Percentiles rank a stretch among this genome's conserved stretches.
Evolutionary conservation across 1,140 invertebrate genomes (phyloP).

Genomic region (Euura lappo): DNA sequence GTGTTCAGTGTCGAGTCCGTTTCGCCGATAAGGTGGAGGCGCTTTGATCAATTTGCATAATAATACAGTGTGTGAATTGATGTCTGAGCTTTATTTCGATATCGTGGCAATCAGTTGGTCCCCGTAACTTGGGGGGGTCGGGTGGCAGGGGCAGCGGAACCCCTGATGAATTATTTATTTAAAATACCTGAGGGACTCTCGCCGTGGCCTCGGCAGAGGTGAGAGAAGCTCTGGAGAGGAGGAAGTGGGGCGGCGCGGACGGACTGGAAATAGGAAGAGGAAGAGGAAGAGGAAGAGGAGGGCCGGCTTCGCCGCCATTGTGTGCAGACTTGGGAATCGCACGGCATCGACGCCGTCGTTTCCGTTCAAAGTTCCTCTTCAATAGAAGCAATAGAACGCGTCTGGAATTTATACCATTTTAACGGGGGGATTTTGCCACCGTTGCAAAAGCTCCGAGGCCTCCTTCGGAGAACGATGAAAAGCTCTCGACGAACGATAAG

Average conservation of each 20-base stretch:
- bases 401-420: slow-evolving; percentile 1
- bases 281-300: background rate
- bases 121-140: background rate
- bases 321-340: background rate
- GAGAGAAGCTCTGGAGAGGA: no score
- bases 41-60: no score
- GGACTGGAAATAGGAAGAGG: background rate
- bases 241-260: no score
- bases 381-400: slow-evolving; percentile 7
- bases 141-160: background rate
- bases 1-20: no score
- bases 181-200: slow-evolving; percentile 27
- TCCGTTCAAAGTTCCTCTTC: slow-evolving; percentile 1
- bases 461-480: no score
- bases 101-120: slow-evolving; percentile 18
- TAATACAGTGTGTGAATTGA: slow-evolving; percentile 25
- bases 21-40: no score
- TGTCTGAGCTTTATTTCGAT: slow-evolving; percentile 3
- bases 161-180: slow-evolving; percentile 41
- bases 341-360: background rate
- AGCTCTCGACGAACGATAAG: no score
- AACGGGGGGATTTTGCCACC: background rate
- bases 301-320: background rate
- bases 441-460: no score
- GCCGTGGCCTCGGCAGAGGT: no score